Evolutionary conservation across 2,888 invertebrate genomes (phyloP), one percentile per base, ranked within the genome.

Genomic region (Muscina levida): DNA sequence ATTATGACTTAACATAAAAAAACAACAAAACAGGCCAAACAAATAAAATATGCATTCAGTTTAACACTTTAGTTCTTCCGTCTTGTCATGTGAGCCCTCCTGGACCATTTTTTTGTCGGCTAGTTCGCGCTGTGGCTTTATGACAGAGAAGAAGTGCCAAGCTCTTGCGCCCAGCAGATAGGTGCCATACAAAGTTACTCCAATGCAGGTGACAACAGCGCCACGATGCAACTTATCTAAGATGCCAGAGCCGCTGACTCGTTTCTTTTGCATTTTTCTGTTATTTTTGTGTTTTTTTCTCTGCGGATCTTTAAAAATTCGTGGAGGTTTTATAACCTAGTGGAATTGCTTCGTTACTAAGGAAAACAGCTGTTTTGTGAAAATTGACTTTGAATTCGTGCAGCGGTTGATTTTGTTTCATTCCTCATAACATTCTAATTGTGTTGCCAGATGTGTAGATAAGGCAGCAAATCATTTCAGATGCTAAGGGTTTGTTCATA

Each of bases 171-270:
- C 92, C 13, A 92, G 82, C 56, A 92, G 82, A 57, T 88, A 88
- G 31, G 91, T 89, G 48, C 92, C 93, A 85, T 91, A 91, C 0
- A 92, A 72, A 17, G 93, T 93, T 8, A 93, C 88, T 4, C 92
- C 93, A 46, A 93, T 87, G 84, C 93, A 93, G 17, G 91, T 87
- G 39, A 89, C 88, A 0, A 93, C 93, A 56, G 91, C 90, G 22
- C 92, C 92, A 85, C 91, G 92, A 85, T 93, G 93, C 39, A 93
- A 84, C 81, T 87, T 90, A 83, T 93, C 92, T 31, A 92, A 71
- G 19, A 92, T 80, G 15, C 86, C 76, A 85, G 85, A 91, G 15
- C 85, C 86, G 37, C 75, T 84, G 1, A 88, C 68, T 79, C 87
- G 85, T 53, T 90, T 87, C 56, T 87, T 86, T 85, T 90, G 92